Percentiles rank a stretch among this genome's conserved stretches.
Conservation (phyloP, 2,888 invertebrate genomes). For the Tipula helvola region DNA sequence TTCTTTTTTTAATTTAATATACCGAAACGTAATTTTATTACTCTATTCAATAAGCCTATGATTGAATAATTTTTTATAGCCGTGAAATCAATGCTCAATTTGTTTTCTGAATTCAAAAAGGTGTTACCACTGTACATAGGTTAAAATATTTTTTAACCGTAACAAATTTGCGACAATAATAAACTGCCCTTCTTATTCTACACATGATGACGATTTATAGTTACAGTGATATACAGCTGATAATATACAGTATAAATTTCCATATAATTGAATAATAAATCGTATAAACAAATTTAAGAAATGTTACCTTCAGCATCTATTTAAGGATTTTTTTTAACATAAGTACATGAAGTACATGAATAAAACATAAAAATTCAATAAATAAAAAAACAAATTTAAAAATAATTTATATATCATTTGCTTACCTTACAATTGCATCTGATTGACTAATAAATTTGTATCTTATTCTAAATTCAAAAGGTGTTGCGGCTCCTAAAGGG, state of each 20-base stretch:
- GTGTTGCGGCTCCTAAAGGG: conserved; percentile 54
- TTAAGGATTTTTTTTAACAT: background rate
- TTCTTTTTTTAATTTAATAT: too few relatives aligned
- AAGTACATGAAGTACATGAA: background rate
- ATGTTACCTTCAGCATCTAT: background rate
- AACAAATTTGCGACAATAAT: too few relatives aligned
- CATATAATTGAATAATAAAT: background rate
- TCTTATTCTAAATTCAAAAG: conserved; percentile 67
- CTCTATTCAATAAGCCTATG: too few relatives aligned
- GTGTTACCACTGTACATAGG: too few relatives aligned
- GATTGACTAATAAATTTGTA: conserved; percentile 71
- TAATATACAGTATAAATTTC: background rate
- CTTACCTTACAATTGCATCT: conserved; percentile 60
- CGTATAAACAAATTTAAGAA: background rate
- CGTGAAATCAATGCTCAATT: too few relatives aligned
- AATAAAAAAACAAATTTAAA: background rate
- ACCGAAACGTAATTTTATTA: too few relatives aligned
- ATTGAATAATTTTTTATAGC: too few relatives aligned
- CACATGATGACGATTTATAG: too few relatives aligned
- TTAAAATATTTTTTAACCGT: too few relatives aligned
- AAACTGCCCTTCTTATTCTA: too few relatives aligned
- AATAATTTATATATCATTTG: background rate
- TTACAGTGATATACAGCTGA: too few relatives aligned
- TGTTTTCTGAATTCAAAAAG: too few relatives aligned
- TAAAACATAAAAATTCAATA: background rate